A percentile compares a stretch with the other conserved stretches of the same genome.
Evolutionary conservation across 2,113 vertebrate genomes (phyloP).

Genomic region (Marmota flaviventris): DNA sequence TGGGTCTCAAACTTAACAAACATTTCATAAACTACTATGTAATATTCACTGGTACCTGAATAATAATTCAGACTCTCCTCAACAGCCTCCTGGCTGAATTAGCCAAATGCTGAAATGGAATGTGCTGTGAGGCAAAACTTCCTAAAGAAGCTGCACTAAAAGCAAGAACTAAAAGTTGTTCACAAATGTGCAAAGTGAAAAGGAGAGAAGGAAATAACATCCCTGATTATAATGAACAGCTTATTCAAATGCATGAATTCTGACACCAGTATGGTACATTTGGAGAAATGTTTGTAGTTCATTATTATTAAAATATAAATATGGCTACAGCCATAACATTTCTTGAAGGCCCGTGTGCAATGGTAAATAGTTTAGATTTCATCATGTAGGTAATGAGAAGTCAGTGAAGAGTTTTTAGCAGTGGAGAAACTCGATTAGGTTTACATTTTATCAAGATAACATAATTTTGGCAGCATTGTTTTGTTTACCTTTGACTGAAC

Average conservation of each 20-base stretch:
- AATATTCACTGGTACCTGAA: not conserved
- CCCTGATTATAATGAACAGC: not conserved
- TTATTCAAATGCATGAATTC: not conserved
- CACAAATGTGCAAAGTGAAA: not conserved
- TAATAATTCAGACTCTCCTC: not conserved
- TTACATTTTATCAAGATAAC: not conserved
- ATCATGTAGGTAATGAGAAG: not conserved
- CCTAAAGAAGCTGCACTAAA: not conserved
- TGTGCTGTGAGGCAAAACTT: not conserved
- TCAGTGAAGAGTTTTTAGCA: not conserved
- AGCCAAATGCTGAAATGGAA: not conserved
- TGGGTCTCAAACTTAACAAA: not conserved
- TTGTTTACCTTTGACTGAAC: not conserved
- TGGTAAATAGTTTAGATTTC: not conserved
- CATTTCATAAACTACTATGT: too few species aligned
- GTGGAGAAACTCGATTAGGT: not conserved
- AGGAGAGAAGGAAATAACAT: too few species aligned
- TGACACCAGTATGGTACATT: not conserved
- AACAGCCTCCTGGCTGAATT: not conserved
- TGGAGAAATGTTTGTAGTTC: not conserved
- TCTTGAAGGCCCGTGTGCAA: accelerated
- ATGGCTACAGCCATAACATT: too few species aligned
- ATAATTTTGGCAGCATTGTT: not conserved
- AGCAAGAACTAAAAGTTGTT: not conserved
- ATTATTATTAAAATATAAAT: not conserved